Base-by-base conservation (phyloP, 2,113 vertebrate genomes). In the Tetraodon nigroviridis region DNA sequence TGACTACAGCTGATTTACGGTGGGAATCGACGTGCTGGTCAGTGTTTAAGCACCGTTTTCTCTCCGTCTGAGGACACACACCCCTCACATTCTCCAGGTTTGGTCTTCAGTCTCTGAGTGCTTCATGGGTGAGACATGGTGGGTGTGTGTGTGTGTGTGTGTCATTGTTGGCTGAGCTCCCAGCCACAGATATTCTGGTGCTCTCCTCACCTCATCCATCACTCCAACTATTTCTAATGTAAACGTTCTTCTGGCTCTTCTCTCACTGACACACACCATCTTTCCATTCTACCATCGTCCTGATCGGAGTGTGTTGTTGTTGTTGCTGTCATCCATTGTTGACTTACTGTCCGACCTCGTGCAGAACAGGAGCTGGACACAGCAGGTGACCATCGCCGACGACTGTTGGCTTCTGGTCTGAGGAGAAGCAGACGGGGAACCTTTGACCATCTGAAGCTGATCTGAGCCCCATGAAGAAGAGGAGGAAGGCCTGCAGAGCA, bases 321-420 rank as follows among this genome's bases (percentile, higher is more conserved):
- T 32, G 20, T 20, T 46, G 20, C 56, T 27, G 15, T 7, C 17
- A 11, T 16, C 8, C 15, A n/a, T 13, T 42, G 6, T 46, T 19
- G 11, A 95, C 96, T 96, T 90, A 98, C 96, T 98, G 90, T 90
- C 95, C 93, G 8, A 78, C 90, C 85, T 92, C 90, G 50, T 91
- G 83, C 37, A 98, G 85, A 68, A 88, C 62, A 12, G 93, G 92
- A 56, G 92, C 93, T 51, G 94, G 92, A 76, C 96, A 98, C 80
- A 97, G 89, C 76, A 98, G 84, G 79, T 92, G 92, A 19, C 89
- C 88, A 3, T 90, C 82, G 68, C 84, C 62, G 46, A 93, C 89
- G 1, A 84, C 87, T 29, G 87, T 91, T 27, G 96, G 92, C 63
- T 75, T 93, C 84, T 92, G 91, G 83, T 89, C 96, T 98, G 79